These are phyloP conservation scores for Menidia beryllina DNA, from an alignment of 2,113 vertebrate species.

Conservation along the genomic window DNA sequence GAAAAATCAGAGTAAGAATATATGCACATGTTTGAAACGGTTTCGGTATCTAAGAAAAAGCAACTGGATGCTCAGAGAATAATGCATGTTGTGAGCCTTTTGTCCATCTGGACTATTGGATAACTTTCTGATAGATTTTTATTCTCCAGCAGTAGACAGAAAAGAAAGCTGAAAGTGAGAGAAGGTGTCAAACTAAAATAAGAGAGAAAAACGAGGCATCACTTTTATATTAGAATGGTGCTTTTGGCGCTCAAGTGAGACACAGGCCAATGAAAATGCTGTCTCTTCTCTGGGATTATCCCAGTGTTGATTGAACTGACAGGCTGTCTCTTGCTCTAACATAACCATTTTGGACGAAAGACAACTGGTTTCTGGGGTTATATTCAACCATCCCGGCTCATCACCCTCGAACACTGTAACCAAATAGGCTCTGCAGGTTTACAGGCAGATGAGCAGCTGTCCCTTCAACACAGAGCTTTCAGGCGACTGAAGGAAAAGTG, in stretches of 20 bases:
- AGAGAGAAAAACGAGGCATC: constrained; percentile 30
- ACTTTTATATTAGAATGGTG: constrained; percentile 52
- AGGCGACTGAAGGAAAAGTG: constrained; percentile 23
- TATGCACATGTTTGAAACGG: not conserved
- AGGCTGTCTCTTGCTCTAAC: constrained; percentile 38
- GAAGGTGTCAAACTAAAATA: constrained; percentile 18
- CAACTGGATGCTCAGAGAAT: not conserved
- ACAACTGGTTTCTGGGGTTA: constrained; percentile 47
- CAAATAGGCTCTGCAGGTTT: constrained; percentile 48
- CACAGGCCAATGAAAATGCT: constrained; percentile 64
- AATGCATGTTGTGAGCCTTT: not conserved
- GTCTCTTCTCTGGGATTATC: constrained; percentile 63
- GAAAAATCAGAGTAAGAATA: constrained; percentile 1
- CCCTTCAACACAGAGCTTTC: constrained; percentile 20
- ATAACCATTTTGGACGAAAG: constrained; percentile 52
- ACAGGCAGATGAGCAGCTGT: constrained; percentile 7
- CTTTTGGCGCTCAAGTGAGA: constrained; percentile 39
- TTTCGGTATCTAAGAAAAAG: not conserved
- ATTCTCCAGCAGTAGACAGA: constrained; percentile 21
- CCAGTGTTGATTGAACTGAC: constrained; percentile 58
- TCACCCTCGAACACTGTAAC: constrained; percentile 33
- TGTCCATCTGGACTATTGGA: constrained; percentile 8
- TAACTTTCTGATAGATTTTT: not conserved
- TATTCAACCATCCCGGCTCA: constrained; percentile 53
- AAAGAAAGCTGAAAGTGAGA: constrained; percentile 31